Evolutionary conservation across 2,888 invertebrate genomes (phyloP).

Genomic region (Liopterus haemorrhoidalis): DNA sequence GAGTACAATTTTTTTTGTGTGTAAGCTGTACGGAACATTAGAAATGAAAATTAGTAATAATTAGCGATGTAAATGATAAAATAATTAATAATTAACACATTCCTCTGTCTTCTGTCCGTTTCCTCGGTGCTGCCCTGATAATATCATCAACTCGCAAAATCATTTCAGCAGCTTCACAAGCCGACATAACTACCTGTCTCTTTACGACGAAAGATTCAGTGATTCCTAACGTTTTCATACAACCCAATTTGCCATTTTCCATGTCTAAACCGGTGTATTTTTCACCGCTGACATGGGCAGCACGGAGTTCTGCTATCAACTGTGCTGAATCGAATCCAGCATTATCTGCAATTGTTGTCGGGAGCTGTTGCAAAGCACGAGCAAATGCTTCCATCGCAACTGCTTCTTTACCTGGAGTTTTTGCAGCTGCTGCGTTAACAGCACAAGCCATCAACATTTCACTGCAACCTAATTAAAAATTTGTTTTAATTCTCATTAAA

Average conservation of each 20-base stretch:
- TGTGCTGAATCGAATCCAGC: constrained; percentile 98
- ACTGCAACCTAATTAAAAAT: constrained; percentile 60
- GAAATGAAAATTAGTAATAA: too few species aligned
- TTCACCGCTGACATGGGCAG: constrained; percentile 80
- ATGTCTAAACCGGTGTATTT: constrained; percentile 80
- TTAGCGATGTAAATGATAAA: too few species aligned
- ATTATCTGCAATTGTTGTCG: constrained; percentile 96
- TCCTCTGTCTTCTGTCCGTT: constrained; percentile 79
- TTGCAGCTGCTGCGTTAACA: constrained; percentile 72
- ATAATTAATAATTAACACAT: constrained; percentile 56
- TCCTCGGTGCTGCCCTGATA: constrained; percentile 83
- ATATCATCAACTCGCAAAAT: constrained; percentile 98
- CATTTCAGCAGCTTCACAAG: constrained; percentile 97
- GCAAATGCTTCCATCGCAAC: constrained; percentile 96
- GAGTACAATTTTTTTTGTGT: too few species aligned
- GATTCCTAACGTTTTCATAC: constrained; percentile 87
- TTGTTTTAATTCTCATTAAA: constrained; percentile 11
- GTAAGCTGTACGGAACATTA: too few species aligned
- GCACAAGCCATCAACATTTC: constrained; percentile 98
- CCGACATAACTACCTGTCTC: constrained; percentile 88
- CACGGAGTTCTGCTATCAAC: constrained; percentile 83
- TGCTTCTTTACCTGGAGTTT: constrained; percentile 93
- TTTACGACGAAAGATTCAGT: constrained; percentile 98
- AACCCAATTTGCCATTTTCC: constrained; percentile 78
- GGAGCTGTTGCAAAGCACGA: constrained; percentile 79